Evolutionary conservation across 2,888 invertebrate genomes (phyloP), one percentile per base, ranked within the genome.

Genomic region (Leptinotarsa juncta): DNA sequence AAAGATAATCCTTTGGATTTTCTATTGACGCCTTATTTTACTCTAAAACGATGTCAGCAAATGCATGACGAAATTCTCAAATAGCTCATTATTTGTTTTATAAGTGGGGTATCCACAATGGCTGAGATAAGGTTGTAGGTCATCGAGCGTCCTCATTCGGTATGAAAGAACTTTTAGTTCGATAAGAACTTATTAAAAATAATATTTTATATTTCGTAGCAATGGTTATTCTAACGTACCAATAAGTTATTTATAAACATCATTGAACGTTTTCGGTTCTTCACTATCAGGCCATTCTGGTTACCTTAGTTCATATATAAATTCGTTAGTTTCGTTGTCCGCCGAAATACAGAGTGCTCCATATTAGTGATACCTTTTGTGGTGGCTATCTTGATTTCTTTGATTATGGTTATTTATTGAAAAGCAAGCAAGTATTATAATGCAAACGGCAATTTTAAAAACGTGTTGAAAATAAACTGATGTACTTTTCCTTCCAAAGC

Each of bases 71-170:
- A 62, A 26, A 62, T 26, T 42, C 42, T 62, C 62, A 32, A 57
- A 57, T 7, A 62, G 4, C 42, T 26, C 42, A 10, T 62, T 62
- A 62, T 62, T 62, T 62, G 62, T 62, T 62, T 62, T 62, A n/a
- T 42, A 62, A 62, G 32, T 26, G 42, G 62, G 62, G 62, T 62
- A 62, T 32, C 42, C 62, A 18, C 62, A 62, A 62, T 16, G 62
- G 5, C 62, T n/a, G 62, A 76, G 77, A 77, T 77, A 77, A 77
- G 74, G 67, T 74, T 74, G 65, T 77, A 74, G 77, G 77, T 74
- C 77, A 77, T 67, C 62, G 70, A 66, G 32, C 51, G 70, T 70
- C 48, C 77, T 69, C 67, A 65, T 74, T 77, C 42, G 26, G 42
- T 57, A 77, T 14, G 57, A 57, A 57, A 65, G 68, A 50, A 66